Percentiles rank a stretch among this genome's conserved stretches.
These are phyloP conservation scores for Eurystomus gularis DNA, from an alignment of 2,113 vertebrate genomes.

Conservation along the genomic window DNA sequence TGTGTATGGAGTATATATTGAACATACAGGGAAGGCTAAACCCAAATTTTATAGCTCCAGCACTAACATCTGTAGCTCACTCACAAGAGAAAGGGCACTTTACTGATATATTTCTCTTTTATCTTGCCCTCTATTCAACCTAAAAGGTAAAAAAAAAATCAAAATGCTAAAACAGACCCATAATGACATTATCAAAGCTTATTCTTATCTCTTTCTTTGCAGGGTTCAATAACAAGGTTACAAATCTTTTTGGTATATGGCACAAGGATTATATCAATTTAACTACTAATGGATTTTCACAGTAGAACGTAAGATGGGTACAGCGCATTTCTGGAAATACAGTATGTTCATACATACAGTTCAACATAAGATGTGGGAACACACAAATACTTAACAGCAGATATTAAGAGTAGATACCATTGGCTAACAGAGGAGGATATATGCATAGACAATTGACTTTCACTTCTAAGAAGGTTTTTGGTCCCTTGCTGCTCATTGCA, in stretches of 20 bases:
- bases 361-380: not conserved
- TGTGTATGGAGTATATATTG: not conserved
- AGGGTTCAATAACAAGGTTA: not conserved
- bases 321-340: not conserved
- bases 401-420: not conserved
- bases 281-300: not conserved
- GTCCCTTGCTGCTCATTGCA: not conserved
- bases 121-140: not conserved
- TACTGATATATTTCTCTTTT: not conserved
- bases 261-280: not conserved
- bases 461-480: not conserved
- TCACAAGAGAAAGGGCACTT: not conserved
- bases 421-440: not conserved
- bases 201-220: not conserved
- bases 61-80: not conserved
- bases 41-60: not conserved
- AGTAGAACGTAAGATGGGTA: not conserved
- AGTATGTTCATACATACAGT: not conserved
- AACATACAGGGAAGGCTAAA: not conserved
- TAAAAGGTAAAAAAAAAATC: not conserved
- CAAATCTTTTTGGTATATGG: not conserved
- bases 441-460: not conserved
- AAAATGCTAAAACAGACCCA: not conserved
- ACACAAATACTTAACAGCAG: fast-evolving
- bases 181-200: not conserved